Evolutionary conservation across 2,797 vertebrate genomes (phyloP).

Genomic region (Nannoperca obscura): DNA sequence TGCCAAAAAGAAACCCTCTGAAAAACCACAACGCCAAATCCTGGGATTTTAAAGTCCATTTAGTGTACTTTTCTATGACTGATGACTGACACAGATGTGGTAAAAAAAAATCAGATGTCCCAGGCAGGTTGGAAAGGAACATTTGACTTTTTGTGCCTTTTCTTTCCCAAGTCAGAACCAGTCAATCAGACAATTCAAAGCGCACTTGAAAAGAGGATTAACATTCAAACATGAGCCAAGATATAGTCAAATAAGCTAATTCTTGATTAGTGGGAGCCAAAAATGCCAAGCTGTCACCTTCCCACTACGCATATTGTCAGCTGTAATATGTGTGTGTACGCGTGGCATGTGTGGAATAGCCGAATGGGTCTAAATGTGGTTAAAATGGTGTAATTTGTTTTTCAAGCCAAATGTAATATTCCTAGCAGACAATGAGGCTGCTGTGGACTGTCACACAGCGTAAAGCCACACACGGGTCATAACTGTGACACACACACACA

Average conservation of each 20-base stretch:
- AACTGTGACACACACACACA: constrained; percentile 36
- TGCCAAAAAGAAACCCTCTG: constrained; percentile 42
- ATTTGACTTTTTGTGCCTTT: constrained; percentile 21
- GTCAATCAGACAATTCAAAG: constrained; percentile 48
- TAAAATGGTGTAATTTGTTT: constrained; percentile 74
- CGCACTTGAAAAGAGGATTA: constrained; percentile 51
- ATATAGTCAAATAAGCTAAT: constrained; percentile 40
- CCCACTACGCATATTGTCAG: constrained; percentile 45
- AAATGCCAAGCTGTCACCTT: constrained; percentile 71
- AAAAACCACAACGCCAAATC: constrained; percentile 45
- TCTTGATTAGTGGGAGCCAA: constrained; percentile 41
- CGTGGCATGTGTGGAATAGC: constrained; percentile 47
- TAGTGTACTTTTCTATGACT: constrained; percentile 42
- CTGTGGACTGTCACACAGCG: constrained; percentile 76
- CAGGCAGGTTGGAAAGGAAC: constrained; percentile 35
- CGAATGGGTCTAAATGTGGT: constrained; percentile 59
- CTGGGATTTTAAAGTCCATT: constrained; percentile 54
- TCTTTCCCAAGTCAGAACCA: constrained; percentile 33
- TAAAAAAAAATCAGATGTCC: constrained; percentile 22
- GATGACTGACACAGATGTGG: constrained; percentile 42
- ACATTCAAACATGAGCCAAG: constrained; percentile 43
- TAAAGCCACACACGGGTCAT: constrained; percentile 67
- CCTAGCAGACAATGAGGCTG: constrained; percentile 75
- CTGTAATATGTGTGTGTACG: constrained; percentile 43
- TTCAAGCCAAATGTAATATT: constrained; percentile 74